Conservation (phyloP, 1,140 invertebrate genomes). For the Telenomus remus region DNA sequence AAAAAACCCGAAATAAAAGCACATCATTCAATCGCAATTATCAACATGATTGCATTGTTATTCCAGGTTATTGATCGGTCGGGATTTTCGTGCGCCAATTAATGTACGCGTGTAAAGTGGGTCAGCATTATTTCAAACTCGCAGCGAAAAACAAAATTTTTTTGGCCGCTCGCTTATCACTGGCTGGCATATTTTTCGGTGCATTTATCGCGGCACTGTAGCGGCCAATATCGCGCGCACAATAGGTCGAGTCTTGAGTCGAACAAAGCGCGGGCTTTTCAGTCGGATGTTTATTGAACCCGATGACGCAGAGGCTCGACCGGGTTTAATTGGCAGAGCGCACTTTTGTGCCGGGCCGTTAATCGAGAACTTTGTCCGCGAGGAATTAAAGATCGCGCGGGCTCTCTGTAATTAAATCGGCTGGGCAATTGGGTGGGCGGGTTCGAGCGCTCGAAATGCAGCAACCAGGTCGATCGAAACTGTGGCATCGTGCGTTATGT, state of each 20-base stretch:
- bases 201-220: background rate
- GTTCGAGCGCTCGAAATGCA: constrained; percentile 62
- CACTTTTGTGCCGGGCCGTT: constrained; percentile 3
- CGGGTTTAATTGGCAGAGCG: constrained; percentile 5
- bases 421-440: constrained; percentile 53
- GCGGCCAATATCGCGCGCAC: background rate
- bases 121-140: too few relatives aligned
- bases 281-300: constrained; percentile 4
- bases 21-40: too few relatives aligned
- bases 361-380: background rate
- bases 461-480: constrained; percentile 68
- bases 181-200: background rate
- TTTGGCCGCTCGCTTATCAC: background rate
- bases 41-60: too few relatives aligned
- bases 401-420: constrained; percentile 66
- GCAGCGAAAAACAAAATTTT: too few relatives aligned
- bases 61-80: too few relatives aligned
- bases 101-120: too few relatives aligned
- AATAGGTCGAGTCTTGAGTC: constrained; percentile 1
- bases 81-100: too few relatives aligned
- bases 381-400: constrained; percentile 47
- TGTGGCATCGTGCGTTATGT: constrained; percentile 67
- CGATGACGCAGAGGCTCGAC: constrained; percentile 4
- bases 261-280: constrained; percentile 1
- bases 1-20: too few relatives aligned